Conservation (phyloP, 2,888 invertebrate genomes). For the Apomyelois bistriatella region DNA sequence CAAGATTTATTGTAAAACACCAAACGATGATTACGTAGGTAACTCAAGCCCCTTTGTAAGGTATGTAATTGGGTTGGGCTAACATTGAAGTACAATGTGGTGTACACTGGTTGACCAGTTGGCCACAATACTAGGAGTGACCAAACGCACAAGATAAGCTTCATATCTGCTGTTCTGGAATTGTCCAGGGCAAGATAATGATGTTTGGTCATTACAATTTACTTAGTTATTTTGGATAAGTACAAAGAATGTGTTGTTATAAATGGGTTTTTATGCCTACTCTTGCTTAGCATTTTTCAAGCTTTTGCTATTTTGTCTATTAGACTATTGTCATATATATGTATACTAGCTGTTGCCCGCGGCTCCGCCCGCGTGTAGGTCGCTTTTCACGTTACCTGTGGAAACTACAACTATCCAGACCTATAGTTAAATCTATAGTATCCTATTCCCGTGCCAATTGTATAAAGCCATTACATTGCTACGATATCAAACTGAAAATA, state of each 20-base stretch:
- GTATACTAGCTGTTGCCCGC: too few relatives aligned
- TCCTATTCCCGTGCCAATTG: too few relatives aligned
- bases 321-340: too few relatives aligned
- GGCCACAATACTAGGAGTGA: slow-evolving; percentile 38
- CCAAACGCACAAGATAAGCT: slow-evolving; percentile 25
- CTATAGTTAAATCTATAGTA: too few relatives aligned
- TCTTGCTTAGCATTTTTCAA: too few relatives aligned
- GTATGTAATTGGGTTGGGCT: slow-evolving; percentile 20
- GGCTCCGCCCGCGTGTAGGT: too few relatives aligned
- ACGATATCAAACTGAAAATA: too few relatives aligned
- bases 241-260: neutral
- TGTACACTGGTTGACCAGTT: slow-evolving; percentile 20
- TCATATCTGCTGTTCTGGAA: slow-evolving; percentile 23
- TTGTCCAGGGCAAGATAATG: neutral
- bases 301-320: too few relatives aligned
- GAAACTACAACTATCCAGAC: too few relatives aligned
- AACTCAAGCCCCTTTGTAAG: neutral
- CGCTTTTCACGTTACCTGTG: too few relatives aligned
- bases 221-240: neutral
- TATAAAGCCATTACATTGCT: too few relatives aligned
- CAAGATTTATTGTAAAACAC: neutral
- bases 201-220: slow-evolving; percentile 1
- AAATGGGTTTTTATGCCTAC: too few relatives aligned
- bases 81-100: slow-evolving; percentile 27
- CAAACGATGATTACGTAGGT: neutral